Base-by-base conservation (phyloP, 2,113 vertebrate species). In the Colinus virginianus region DNA sequence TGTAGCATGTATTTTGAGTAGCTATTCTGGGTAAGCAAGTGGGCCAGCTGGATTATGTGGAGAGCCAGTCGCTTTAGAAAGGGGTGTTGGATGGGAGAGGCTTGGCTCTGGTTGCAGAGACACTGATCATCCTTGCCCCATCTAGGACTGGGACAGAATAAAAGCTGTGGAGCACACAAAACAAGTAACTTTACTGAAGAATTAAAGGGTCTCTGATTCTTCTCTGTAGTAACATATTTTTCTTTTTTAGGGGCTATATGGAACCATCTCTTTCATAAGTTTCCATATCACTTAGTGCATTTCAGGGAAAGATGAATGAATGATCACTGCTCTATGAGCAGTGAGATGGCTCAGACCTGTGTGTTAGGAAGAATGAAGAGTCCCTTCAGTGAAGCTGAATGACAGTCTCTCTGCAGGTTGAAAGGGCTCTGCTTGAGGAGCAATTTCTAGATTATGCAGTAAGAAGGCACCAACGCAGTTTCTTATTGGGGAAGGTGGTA, bases 111-210 rank as follows among this genome's bases (percentile, higher is more conserved):
- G 4, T 13, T 67, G 15, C 32, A 49, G 11, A 70, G n/a, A 13
- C 22, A 12, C 25, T 9, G 11, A 14, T 5, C 32, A 6, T 21
- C 63, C 62, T 88, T 36, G 18, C 18, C 21, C 36, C 34, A 6
- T 8, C 38, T 30, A 13, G 51, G 14, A 8, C 2, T 42, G 30
- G 26, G 15, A 58, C 16, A 0, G 0, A 3, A 38, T 36, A 68
- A 36, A 22, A 70, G 21, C 14, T 76, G 42, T 76, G 74, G 21
- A 76, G 17, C 38, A 28, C 3, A 0, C 20, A 11, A 32, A 70
- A 16, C 6, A 64, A 11, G 38, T 55, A 2, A 10, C 46, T 32
- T 49, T 22, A 46, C 18, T 38, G 2, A 74, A 62, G 20, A 16
- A 5, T 69, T 30, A 2, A 19, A 42, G 25, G 46, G 4, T 1